These are phyloP conservation scores for Aphelinus atriplicis DNA, from an alignment of 1,140 invertebrate species.

Conservation along the genomic window DNA sequence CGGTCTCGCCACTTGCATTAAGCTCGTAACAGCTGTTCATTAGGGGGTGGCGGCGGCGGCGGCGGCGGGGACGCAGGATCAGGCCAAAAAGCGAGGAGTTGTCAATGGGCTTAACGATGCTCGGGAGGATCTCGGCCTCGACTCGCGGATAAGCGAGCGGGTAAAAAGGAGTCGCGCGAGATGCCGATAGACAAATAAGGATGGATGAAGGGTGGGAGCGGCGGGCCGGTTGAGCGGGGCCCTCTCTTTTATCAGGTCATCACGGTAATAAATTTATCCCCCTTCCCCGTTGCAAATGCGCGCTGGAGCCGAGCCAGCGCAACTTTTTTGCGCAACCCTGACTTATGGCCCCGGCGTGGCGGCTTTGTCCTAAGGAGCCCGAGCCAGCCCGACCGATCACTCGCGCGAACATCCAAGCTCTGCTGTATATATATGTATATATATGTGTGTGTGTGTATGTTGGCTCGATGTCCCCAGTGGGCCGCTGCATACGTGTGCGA, in stretches of 20 bases:
- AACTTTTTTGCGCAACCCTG: slow-evolving; percentile 45
- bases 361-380: slow-evolving; percentile 46
- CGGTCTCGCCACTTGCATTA: too few relatives aligned
- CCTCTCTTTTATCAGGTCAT: slow-evolving; percentile 51
- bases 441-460: too few relatives aligned
- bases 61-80: background rate
- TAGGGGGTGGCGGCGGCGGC: too few relatives aligned
- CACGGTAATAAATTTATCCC: slow-evolving; percentile 54
- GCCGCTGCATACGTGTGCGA: too few relatives aligned
- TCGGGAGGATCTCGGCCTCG: too few relatives aligned
- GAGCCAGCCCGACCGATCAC: slow-evolving; percentile 17
- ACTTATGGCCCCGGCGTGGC: slow-evolving; percentile 49
- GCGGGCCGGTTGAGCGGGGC: background rate
- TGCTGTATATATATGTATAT: too few relatives aligned
- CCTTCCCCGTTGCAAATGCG: slow-evolving; percentile 50
- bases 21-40: too few relatives aligned
- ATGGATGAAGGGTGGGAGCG: background rate
- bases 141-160: too few relatives aligned
- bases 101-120: too few relatives aligned
- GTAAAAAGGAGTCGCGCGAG: background rate
- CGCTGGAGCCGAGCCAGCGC: slow-evolving; percentile 50
- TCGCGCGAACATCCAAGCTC: background rate
- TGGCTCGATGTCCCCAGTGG: too few relatives aligned
- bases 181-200: slow-evolving; percentile 27
- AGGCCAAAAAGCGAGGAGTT: background rate